phyloP scores from a whole-genome alignment of 2,888 invertebrate species.

The Coenonympha glycerion region DNA sequence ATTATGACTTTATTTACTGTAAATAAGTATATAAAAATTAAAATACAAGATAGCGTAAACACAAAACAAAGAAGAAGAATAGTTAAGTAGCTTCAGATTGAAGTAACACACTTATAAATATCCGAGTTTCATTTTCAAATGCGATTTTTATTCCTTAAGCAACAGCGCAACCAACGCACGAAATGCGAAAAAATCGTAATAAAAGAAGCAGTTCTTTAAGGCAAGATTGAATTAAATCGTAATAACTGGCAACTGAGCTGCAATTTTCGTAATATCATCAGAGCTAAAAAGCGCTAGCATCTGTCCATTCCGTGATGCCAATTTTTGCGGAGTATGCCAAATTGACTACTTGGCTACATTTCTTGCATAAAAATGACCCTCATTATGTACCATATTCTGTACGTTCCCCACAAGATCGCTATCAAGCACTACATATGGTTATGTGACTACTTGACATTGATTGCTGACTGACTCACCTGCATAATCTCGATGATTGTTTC shows the following conservation, averaged over 20 bases:
- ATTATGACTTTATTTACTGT: too few species aligned
- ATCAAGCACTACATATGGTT: conserved; percentile 13
- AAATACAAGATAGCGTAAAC: too few species aligned
- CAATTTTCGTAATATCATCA: conserved; percentile 31
- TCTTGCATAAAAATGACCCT: conserved; percentile 31
- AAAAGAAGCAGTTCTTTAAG: conserved; percentile 19
- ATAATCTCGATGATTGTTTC: not conserved
- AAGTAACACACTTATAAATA: not conserved
- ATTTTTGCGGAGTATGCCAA: conserved; percentile 32
- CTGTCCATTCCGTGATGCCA: conserved; percentile 31
- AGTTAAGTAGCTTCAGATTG: not conserved
- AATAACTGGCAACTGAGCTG: conserved; percentile 29
- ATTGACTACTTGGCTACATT: conserved; percentile 31
- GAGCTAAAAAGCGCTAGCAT: conserved; percentile 32
- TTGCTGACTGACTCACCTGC: conserved; percentile 15
- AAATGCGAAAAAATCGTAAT: conserved; percentile 9
- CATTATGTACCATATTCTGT: conserved; percentile 27
- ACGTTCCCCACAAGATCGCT: conserved; percentile 19
- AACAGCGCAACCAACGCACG: conserved; percentile 2
- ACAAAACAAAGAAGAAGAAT: not conserved
- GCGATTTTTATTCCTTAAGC: conserved; percentile 8
- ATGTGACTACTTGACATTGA: conserved; percentile 11
- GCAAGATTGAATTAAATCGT: conserved; percentile 29
- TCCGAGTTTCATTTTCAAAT: conserved; percentile 1
- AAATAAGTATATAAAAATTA: too few species aligned